These are phyloP conservation scores for Ciona savignyi DNA, from an alignment of 23 tunicate species.

Conservation along the genomic window DNA sequence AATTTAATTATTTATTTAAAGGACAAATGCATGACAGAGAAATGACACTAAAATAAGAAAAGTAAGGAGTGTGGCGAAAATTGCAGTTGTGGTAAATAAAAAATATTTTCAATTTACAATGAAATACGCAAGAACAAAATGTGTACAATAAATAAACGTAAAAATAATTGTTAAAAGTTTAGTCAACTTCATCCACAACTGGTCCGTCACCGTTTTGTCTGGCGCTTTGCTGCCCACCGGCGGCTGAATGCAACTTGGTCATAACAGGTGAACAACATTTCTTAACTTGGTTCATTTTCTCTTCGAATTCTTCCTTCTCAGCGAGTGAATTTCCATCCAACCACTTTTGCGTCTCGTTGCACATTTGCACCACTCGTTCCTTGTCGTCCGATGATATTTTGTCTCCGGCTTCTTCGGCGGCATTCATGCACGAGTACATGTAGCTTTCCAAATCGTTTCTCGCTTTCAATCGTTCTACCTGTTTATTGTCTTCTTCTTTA, in stretches of 20 bases:
- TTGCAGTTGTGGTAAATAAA: too few relatives aligned
- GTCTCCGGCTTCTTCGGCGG: constrained; percentile 18
- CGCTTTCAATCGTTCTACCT: constrained; percentile 24
- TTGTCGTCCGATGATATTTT: constrained; percentile 36
- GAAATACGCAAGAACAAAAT: neutral
- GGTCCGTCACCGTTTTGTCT: neutral
- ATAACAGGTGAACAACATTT: constrained; percentile 30
- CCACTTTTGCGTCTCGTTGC: constrained; percentile 30
- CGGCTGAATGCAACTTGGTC: constrained; percentile 27
- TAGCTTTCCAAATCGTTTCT: constrained; percentile 48
- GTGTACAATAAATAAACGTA: neutral
- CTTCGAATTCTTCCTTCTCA: constrained; percentile 48
- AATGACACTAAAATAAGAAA: too few relatives aligned
- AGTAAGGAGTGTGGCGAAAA: neutral
- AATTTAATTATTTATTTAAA: too few relatives aligned
- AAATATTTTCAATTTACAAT: too few relatives aligned
- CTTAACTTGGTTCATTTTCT: constrained; percentile 34
- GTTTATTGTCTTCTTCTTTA: constrained; percentile 50
- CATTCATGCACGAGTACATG: constrained; percentile 33
- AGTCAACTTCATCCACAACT: constrained; percentile 2
- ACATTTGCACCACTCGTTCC: constrained; percentile 14
- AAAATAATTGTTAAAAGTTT: neutral
- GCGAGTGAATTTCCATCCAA: constrained; percentile 37
- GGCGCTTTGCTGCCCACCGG: neutral
- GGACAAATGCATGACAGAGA: neutral